These are phyloP conservation scores for Caenorhabditis sp. DNA, from an alignment of 2,888 invertebrate species.

Conservation along the genomic window DNA sequence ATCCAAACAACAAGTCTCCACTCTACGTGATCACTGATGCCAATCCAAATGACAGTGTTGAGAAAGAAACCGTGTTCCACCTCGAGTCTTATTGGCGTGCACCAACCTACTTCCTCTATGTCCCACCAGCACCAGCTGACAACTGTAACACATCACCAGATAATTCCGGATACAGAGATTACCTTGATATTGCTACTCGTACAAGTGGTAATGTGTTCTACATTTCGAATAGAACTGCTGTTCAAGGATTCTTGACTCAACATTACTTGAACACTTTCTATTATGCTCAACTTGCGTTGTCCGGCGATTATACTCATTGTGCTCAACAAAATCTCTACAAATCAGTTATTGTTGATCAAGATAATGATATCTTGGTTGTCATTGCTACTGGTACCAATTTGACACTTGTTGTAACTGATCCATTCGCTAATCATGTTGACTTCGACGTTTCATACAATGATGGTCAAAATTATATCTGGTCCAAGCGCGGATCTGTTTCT, in stretches of 20 bases:
- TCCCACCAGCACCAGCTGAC: slow-evolving; percentile 39
- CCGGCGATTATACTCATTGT: slow-evolving; percentile 50
- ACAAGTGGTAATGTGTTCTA: slow-evolving; percentile 41
- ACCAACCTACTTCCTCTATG: slow-evolving; percentile 55
- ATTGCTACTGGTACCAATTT: slow-evolving; percentile 49
- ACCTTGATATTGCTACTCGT: slow-evolving; percentile 39
- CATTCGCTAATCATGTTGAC: slow-evolving; percentile 12
- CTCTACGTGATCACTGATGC: slow-evolving; percentile 63
- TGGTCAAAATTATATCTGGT: slow-evolving; percentile 48
- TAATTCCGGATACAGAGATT: slow-evolving; percentile 46
- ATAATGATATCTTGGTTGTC: slow-evolving; percentile 40
- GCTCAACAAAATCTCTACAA: slow-evolving; percentile 40
- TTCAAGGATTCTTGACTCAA: slow-evolving; percentile 35
- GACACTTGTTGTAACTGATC: slow-evolving; percentile 31
- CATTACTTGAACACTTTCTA: slow-evolving; percentile 52
- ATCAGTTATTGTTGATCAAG: slow-evolving; percentile 40
- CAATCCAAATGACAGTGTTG: slow-evolving; percentile 49
- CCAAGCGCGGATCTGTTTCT: slow-evolving; percentile 25
- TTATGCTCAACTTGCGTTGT: slow-evolving; percentile 53
- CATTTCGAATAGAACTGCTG: slow-evolving; percentile 20
- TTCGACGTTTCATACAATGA: slow-evolving; percentile 26
- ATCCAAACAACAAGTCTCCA: slow-evolving; percentile 50
- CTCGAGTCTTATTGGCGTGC: slow-evolving; percentile 54
- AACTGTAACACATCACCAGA: slow-evolving; percentile 38
- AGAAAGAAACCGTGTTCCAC: slow-evolving; percentile 52